Evolutionary conservation across 2,797 vertebrate species (phyloP), one percentile per base, ranked within the genome.

Genomic region (Onychomys torridus): DNA sequence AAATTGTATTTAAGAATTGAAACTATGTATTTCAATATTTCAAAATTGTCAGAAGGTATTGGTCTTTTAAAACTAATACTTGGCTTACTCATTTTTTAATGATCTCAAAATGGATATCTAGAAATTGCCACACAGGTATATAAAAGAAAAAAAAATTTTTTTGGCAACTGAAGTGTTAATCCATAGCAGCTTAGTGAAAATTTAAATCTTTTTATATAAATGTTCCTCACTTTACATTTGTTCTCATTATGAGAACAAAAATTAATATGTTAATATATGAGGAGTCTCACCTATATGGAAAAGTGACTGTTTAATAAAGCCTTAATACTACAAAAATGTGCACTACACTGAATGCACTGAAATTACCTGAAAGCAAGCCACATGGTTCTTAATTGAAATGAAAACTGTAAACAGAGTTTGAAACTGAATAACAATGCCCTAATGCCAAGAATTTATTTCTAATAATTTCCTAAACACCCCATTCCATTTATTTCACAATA

Each of bases 101-200:
- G 29, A 93, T 90, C 82, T 92, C 76, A 75, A 75, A 95, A 79
- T 32, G 40, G 27, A 55, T 76, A 92, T 86, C 84, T 87, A 96
- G 73, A 91, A 17, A 67, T n/a, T 75, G 16, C 78, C 52, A n/a
- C n/a, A 73, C 0, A 71, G 23, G 59, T 49, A 94, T 32, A 6
- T 76, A 16, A 46, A 67, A 27, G 43, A 59, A 67, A 67, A 49
- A n/a, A 89, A 75, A 25, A 63, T 49, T 84, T 83, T 63, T 97
- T 97, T 11, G 49, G 89, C 93, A 91, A 97, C 95, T 0, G 0
- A 96, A 97, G 83, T 84, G 96, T 97, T 98, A 98, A 59, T 96
- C 86, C 21, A 89, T 73, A 98, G 98, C 98, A 99, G 98, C 98
- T 98, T 98, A 83, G 37, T 94, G 97, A 94, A 95, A 95, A 52